phyloP scores from a whole-genome alignment of 2,888 invertebrate species.

The Acholoe squamosa region DNA sequence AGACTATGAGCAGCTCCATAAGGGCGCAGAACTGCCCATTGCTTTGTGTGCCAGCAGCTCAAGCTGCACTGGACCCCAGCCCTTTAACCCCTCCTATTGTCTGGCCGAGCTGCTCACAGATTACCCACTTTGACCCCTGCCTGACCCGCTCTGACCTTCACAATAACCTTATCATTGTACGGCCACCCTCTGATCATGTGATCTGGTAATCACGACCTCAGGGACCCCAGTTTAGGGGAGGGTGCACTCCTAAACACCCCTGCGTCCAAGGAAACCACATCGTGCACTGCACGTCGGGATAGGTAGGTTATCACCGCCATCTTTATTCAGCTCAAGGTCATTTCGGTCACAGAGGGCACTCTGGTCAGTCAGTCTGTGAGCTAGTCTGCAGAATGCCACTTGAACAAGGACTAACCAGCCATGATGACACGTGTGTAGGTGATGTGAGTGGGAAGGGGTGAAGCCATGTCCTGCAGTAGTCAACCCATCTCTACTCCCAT shows the following conservation, averaged over 20 bases:
- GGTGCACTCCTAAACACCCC: not conserved
- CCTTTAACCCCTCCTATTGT: not conserved
- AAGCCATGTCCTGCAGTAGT: not conserved
- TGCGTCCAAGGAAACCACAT: not conserved
- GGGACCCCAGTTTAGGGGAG: not conserved
- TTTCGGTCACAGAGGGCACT: not conserved
- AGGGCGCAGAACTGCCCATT: not conserved
- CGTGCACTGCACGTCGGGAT: not conserved
- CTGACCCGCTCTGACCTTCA: constrained; percentile 28
- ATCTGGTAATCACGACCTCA: constrained; percentile 1
- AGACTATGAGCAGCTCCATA: not conserved
- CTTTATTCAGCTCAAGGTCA: constrained; percentile 23
- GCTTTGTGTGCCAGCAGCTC: not conserved
- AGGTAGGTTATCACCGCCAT: not conserved
- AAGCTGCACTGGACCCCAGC: not conserved
- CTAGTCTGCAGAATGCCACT: not conserved
- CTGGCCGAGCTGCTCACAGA: not conserved
- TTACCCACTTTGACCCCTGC: constrained; percentile 37
- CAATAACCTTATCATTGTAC: constrained; percentile 25
- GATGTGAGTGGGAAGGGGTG: not conserved
- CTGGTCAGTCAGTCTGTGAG: not conserved
- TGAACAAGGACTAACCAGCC: not conserved
- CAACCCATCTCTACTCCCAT: too few relatives aligned
- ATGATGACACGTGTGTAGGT: not conserved
- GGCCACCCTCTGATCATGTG: constrained; percentile 36